A percentile compares a stretch with the other conserved stretches of the same genome.
Conservation (phyloP, 2,888 invertebrate species). For the Netelia inedita region DNA sequence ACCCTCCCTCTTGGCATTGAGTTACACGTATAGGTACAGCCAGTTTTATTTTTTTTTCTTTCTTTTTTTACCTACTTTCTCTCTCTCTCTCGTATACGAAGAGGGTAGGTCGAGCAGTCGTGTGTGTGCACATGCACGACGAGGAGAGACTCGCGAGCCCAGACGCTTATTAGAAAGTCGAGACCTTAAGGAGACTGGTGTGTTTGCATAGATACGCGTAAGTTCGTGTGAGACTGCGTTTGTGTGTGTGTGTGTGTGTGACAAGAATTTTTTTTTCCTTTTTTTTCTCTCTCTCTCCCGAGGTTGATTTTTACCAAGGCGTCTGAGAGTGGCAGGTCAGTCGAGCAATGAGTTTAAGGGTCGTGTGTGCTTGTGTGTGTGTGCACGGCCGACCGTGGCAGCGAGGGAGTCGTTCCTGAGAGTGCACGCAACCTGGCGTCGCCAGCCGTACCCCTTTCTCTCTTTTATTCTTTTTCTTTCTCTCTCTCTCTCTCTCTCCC, state of each 20-base stretch:
- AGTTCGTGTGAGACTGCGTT: neutral
- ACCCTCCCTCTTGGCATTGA: conserved; percentile 55
- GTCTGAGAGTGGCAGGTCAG: conserved; percentile 35
- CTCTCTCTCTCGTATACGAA: neutral
- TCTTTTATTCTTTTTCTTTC: neutral
- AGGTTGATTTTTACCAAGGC: conserved; percentile 43
- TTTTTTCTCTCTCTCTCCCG: neutral
- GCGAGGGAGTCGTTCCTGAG: conserved; percentile 49
- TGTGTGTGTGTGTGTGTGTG: neutral
- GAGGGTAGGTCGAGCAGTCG: too few species aligned
- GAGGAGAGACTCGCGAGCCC: conserved; percentile 41
- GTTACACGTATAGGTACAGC: conserved; percentile 9
- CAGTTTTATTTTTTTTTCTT: conserved; percentile 36
- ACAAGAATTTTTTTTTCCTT: conserved; percentile 11
- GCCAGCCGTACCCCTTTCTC: conserved; percentile 6
- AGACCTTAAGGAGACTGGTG: conserved; percentile 24
- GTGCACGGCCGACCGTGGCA: conserved; percentile 50
- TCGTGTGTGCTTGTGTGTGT: neutral
- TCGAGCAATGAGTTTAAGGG: conserved; percentile 20
- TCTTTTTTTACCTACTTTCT: conserved; percentile 30
- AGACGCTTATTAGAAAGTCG: conserved; percentile 53
- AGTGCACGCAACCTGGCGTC: conserved; percentile 57
- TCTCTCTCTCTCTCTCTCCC: neutral
- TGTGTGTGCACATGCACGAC: conserved; percentile 2
- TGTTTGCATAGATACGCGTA: neutral